Evolutionary conservation across 2,113 vertebrate species (phyloP).

Genomic region (Symphodus melops): DNA sequence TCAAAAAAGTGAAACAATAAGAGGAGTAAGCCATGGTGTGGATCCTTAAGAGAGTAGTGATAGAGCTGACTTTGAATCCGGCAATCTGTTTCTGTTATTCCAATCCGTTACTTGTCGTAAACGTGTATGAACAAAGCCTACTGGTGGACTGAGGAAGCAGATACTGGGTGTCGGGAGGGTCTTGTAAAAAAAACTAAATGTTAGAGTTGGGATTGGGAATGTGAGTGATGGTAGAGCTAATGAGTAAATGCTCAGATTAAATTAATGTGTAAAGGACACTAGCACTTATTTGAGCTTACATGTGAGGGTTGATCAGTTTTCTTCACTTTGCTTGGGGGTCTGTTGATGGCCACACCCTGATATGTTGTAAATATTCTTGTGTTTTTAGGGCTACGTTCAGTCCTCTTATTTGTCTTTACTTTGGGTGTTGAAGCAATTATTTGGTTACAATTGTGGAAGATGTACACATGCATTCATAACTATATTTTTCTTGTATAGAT

Average conservation of each 20-base stretch:
- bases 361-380: slow-evolving; percentile 72
- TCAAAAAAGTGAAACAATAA: slow-evolving; percentile 16
- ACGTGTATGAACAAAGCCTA: slow-evolving; percentile 36
- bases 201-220: slow-evolving; percentile 20
- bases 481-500: slow-evolving; percentile 54
- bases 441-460: slow-evolving; percentile 44
- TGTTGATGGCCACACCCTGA: slow-evolving; percentile 33
- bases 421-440: slow-evolving; percentile 30
- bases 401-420: slow-evolving; percentile 41
- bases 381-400: slow-evolving; percentile 31
- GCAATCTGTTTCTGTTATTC: slow-evolving; percentile 15
- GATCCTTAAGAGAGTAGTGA: slow-evolving; percentile 22
- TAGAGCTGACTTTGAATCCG: slow-evolving; percentile 10
- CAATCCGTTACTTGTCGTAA: slow-evolving; percentile 27
- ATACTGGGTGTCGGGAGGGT: not conserved
- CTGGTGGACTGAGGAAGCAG: slow-evolving; percentile 21
- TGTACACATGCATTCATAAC: slow-evolving; percentile 42
- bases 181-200: not conserved
- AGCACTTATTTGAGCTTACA: slow-evolving; percentile 23
- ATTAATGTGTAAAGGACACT: slow-evolving; percentile 33
- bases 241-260: slow-evolving; percentile 7
- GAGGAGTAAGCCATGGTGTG: slow-evolving; percentile 61
- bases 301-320: slow-evolving; percentile 48
- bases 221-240: slow-evolving; percentile 2
- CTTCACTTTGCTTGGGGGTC: slow-evolving; percentile 27